Evolutionary conservation across 2,888 invertebrate species (phyloP).

Genomic region (Drosophila monieri): DNA sequence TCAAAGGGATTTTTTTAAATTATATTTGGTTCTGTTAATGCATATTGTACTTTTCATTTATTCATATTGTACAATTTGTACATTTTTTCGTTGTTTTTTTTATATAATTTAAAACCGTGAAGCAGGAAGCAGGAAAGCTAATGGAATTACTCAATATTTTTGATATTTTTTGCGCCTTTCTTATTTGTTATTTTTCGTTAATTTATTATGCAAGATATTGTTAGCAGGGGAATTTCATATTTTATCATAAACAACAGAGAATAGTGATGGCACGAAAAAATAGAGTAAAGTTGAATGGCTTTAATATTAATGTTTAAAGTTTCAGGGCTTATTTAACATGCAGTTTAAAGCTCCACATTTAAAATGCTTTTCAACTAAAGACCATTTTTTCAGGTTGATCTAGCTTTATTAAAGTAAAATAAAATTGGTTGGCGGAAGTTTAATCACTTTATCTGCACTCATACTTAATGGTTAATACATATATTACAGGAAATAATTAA

Average conservation of each 20-base stretch:
- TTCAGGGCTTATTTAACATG: background rate
- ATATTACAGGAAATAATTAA: constrained; percentile 21
- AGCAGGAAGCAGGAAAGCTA: constrained; percentile 30
- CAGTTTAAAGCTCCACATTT: background rate
- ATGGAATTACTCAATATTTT: constrained; percentile 39
- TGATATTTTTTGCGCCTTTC: constrained; percentile 11
- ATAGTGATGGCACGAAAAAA: constrained; percentile 1
- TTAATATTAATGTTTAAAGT: constrained; percentile 1
- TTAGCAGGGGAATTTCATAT: constrained; percentile 16
- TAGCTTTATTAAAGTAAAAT: constrained; percentile 4
- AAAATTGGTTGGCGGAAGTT: constrained; percentile 12
- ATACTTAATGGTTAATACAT: constrained; percentile 8
- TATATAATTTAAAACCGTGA: constrained; percentile 18
- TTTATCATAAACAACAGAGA: constrained; percentile 22
- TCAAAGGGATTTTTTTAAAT: constrained; percentile 6
- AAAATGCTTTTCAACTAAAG: background rate
- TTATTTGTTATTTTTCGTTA: constrained; percentile 23
- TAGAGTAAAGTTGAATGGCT: constrained; percentile 3
- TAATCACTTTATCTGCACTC: constrained; percentile 4
- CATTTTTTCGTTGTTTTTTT: constrained; percentile 8
- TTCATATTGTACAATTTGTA: background rate
- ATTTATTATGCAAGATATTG: constrained; percentile 32
- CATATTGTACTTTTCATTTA: constrained; percentile 1
- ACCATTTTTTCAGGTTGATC: constrained; percentile 1
- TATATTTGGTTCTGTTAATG: constrained; percentile 6